Percentiles rank a stretch among this genome's conserved stretches.
Evolutionary conservation across 2,888 invertebrate genomes (phyloP).

Genomic region (Pedicia rivosa): DNA sequence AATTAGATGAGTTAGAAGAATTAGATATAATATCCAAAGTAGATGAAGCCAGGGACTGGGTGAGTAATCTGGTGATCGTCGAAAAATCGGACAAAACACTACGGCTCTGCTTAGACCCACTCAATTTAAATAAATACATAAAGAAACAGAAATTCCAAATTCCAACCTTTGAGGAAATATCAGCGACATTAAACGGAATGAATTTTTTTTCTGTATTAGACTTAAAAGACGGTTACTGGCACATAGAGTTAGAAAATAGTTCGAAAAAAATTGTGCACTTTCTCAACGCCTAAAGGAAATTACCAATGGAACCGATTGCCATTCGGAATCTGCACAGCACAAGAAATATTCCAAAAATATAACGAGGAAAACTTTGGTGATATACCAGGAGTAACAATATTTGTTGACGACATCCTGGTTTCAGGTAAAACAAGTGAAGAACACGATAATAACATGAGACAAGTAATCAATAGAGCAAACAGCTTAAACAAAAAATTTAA

Average conservation of each 20-base stretch:
- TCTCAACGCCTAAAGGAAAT: neutral
- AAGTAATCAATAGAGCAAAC: conserved; percentile 7
- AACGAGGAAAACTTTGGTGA: neutral
- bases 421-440: conserved; percentile 6
- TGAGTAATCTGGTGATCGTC: too few relatives aligned
- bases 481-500: conserved; percentile 9
- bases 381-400: conserved; percentile 7
- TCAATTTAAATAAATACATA: neutral
- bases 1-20: too few relatives aligned
- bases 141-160: neutral
- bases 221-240: too few relatives aligned
- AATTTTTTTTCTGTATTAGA: neutral
- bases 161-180: neutral
- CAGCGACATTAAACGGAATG: neutral
- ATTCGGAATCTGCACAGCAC: neutral
- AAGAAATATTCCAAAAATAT: neutral
- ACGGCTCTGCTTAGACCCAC: neutral
- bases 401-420: conserved; percentile 9
- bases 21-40: too few relatives aligned
- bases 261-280: neutral
- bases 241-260: too few relatives aligned
- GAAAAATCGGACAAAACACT: too few relatives aligned
- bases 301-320: neutral
- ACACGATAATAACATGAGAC: conserved; percentile 8
- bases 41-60: too few relatives aligned